A percentile compares a stretch with the other conserved stretches of the same genome.
phyloP scores from a whole-genome alignment of 2,113 vertebrate genomes.

The Mesembrinibis cayennensis region DNA sequence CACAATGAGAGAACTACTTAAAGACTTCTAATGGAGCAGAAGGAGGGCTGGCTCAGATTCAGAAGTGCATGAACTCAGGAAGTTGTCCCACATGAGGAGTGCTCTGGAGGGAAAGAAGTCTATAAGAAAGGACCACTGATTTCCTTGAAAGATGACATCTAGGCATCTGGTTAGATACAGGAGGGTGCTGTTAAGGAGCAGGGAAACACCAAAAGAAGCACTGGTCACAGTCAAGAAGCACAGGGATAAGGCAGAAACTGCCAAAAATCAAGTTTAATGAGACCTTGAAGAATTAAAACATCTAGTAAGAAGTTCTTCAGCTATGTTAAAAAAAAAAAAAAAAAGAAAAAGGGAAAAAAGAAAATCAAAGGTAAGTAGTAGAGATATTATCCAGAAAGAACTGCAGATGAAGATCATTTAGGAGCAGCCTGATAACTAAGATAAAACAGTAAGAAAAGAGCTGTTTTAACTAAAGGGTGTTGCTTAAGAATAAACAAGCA shows the following conservation, averaged over 20 bases:
- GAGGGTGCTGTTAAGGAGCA: background rate
- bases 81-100: background rate
- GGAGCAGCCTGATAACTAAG: background rate
- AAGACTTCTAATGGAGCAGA: background rate
- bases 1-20: background rate
- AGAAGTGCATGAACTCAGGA: background rate
- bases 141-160: background rate
- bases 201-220: background rate
- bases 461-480: background rate
- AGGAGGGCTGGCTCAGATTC: background rate
- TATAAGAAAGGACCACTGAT: background rate
- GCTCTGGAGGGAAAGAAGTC: background rate
- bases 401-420: background rate
- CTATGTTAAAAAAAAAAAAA: background rate
- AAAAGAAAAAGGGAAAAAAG: too few species aligned
- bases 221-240: background rate
- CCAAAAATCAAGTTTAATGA: background rate
- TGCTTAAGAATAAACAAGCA: background rate
- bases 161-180: background rate
- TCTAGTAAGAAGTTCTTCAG: background rate
- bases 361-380: background rate
- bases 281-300: background rate
- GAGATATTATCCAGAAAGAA: background rate
- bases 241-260: background rate
- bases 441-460: background rate